Evolutionary conservation across 1,140 invertebrate species (phyloP).

Genomic region (Drosophila serrata): DNA sequence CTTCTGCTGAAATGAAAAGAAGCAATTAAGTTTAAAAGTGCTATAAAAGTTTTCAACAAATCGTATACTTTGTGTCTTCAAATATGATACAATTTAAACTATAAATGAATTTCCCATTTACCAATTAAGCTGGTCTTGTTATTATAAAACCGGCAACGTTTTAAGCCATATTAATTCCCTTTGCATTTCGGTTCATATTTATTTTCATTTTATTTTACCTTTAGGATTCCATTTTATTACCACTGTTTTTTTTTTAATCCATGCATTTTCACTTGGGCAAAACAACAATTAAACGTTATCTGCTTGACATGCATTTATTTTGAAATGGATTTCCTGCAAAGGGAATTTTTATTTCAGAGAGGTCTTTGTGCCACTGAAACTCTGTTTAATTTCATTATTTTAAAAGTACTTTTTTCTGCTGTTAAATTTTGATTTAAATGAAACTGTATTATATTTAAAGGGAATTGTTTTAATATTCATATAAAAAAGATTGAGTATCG

Average conservation of each 20-base stretch:
- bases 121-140: background rate
- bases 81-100: background rate
- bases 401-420: background rate
- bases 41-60: no score
- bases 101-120: background rate
- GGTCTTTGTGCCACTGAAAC: conserved; percentile 7
- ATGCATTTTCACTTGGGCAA: conserved; percentile 6
- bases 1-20: no score
- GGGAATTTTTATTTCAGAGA: background rate
- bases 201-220: conserved; percentile 16
- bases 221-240: background rate
- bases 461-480: background rate
- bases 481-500: background rate
- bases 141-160: background rate
- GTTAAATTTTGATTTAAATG: background rate
- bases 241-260: conserved; percentile 15
- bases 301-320: background rate
- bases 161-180: background rate
- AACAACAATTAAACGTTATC: conserved; percentile 14
- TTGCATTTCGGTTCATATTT: conserved; percentile 8
- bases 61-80: background rate
- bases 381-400: background rate
- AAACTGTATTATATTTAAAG: background rate
- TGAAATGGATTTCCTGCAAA: conserved; percentile 1
- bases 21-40: background rate